Percentiles rank a stretch among this genome's conserved stretches.
Evolutionary conservation across 2,113 vertebrate species (phyloP).

Genomic region (Miniopterus natalensis): DNA sequence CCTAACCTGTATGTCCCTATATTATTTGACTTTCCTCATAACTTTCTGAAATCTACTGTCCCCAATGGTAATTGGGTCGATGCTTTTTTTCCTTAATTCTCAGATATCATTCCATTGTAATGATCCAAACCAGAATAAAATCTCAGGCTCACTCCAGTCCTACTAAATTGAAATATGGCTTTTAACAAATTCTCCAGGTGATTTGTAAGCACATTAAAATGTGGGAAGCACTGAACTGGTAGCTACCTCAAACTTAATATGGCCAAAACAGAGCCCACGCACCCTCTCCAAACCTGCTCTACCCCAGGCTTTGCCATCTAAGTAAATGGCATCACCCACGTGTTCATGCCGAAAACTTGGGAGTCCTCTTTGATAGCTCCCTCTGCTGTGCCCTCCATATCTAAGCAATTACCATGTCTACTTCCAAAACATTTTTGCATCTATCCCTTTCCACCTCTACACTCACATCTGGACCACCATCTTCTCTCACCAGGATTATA

Average conservation of each 20-base stretch:
- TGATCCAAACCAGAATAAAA: neutral
- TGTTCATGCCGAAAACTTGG: neutral
- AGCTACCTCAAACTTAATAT: neutral
- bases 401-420: neutral
- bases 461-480: neutral
- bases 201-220: neutral
- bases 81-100: constrained; percentile 10
- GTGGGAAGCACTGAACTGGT: neutral
- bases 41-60: neutral
- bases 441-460: neutral
- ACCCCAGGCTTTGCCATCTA: neutral
- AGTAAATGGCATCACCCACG: neutral
- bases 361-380: constrained; percentile 4
- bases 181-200: neutral
- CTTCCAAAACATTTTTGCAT: neutral
- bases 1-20: neutral
- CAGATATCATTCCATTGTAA: neutral
- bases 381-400: neutral
- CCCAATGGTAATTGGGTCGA: neutral
- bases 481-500: constrained; percentile 1
- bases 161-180: neutral
- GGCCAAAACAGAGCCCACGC: neutral
- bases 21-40: neutral
- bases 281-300: neutral
- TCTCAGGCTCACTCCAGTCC: neutral